These are phyloP conservation scores for Dicycla oo DNA, from an alignment of 2,888 invertebrate genomes.

Conservation along the genomic window DNA sequence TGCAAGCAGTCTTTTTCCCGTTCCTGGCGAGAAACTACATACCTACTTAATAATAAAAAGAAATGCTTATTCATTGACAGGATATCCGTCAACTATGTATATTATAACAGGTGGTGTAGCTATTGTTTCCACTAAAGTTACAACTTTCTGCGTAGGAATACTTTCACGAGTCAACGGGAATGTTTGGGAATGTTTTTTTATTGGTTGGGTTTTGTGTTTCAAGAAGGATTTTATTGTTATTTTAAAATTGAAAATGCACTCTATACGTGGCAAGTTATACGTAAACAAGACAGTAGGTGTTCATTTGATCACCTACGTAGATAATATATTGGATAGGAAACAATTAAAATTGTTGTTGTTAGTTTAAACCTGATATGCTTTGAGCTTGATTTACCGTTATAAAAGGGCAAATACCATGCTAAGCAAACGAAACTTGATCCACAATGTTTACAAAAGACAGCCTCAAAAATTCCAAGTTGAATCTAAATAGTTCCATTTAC, in stretches of 20 bases:
- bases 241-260: too few relatives aligned
- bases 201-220: background rate
- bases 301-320: background rate
- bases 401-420: background rate
- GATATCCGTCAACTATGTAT: constrained; percentile 27
- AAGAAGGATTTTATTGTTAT: background rate
- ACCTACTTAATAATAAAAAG: background rate
- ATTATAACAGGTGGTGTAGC: constrained; percentile 27
- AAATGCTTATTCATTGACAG: constrained; percentile 35
- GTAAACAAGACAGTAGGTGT: background rate
- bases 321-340: too few relatives aligned
- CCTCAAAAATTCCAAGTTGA: background rate
- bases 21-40: too few relatives aligned
- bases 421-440: background rate
- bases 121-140: constrained; percentile 18
- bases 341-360: background rate
- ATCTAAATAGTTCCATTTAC: background rate
- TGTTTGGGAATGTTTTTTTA: background rate
- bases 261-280: background rate
- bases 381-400: background rate
- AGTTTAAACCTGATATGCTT: background rate
- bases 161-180: background rate
- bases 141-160: constrained; percentile 17
- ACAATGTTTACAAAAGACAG: background rate
- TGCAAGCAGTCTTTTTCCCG: too few relatives aligned